A percentile compares a stretch with the other conserved stretches of the same genome.
Conservation (phyloP, 1,140 invertebrate species). For the Drosophila sp. region DNA sequence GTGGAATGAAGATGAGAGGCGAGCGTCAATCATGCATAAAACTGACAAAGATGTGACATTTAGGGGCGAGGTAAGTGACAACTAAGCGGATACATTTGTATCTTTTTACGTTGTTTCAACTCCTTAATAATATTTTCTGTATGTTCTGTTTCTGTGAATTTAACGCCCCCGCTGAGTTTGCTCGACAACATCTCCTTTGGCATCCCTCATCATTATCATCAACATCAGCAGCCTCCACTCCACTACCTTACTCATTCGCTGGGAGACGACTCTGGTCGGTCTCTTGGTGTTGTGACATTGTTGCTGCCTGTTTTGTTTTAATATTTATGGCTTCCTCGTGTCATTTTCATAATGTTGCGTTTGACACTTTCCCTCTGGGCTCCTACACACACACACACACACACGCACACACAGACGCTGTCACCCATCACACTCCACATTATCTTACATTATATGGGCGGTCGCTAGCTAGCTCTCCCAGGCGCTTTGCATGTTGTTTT, state of each 20-base stretch:
- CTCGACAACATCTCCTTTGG: conserved; percentile 1
- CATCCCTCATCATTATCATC: conserved; percentile 7
- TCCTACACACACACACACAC: conserved; percentile 25
- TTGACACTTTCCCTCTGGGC: conserved; percentile 78
- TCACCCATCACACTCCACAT: conserved; percentile 43
- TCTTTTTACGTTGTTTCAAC: conserved; percentile 63
- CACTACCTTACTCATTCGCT: too few species aligned
- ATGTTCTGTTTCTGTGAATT: conserved; percentile 32
- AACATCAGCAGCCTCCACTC: background rate
- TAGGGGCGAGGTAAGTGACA: conserved; percentile 40
- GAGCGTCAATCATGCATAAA: conserved; percentile 79
- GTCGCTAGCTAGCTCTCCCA: conserved; percentile 25
- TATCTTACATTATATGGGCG: conserved; percentile 72
- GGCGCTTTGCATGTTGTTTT: conserved; percentile 31
- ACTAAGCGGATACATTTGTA: conserved; percentile 70
- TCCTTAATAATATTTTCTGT: conserved; percentile 71
- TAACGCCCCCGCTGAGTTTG: conserved; percentile 49
- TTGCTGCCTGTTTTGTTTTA: conserved; percentile 65
- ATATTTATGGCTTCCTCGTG: conserved; percentile 82
- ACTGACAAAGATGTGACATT: conserved; percentile 72
- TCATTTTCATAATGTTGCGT: conserved; percentile 82
- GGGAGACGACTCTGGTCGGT: conserved; percentile 1
- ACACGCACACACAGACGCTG: conserved; percentile 37
- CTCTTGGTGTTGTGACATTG: conserved; percentile 72
- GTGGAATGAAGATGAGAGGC: conserved; percentile 42